phyloP scores from a whole-genome alignment of 1,140 invertebrate species.

The Triops cancriformis region DNA sequence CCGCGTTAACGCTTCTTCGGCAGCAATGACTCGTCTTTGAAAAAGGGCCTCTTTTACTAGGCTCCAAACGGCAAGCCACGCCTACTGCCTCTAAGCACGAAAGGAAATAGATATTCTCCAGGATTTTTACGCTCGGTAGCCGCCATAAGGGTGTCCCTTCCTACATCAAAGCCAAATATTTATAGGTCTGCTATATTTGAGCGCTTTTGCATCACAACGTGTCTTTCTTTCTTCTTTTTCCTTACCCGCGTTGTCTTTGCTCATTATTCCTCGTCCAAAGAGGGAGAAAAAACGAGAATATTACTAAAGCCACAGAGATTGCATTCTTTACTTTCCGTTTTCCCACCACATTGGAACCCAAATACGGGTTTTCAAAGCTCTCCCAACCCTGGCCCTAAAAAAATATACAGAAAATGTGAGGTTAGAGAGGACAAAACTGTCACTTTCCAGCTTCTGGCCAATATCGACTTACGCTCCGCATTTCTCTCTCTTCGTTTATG shows the following conservation, averaged over 20 bases:
- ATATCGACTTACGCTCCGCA: no score
- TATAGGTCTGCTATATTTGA: not conserved
- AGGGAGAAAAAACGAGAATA: no score
- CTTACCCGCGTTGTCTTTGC: not conserved
- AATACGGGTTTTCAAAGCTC: no score
- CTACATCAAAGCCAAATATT: constrained; percentile 1
- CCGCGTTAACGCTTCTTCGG: not conserved
- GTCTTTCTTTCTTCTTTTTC: not conserved
- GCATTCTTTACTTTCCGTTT: no score
- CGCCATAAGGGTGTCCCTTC: not conserved
- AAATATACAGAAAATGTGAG: no score
- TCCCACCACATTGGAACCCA: no score
- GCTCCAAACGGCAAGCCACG: not conserved
- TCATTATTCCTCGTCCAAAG: no score
- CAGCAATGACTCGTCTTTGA: not conserved
- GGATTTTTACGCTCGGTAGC: not conserved
- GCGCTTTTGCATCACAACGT: not conserved
- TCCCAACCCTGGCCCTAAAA: no score
- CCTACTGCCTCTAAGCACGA: not conserved
- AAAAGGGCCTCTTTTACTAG: not conserved
- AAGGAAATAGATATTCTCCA: not conserved
- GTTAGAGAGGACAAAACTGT: no score
- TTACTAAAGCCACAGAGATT: no score
- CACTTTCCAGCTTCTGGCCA: no score
- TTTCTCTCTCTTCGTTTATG: no score